Evolutionary conservation across 2,797 vertebrate genomes (phyloP).

Genomic region (Crocodylus rhombifer): DNA sequence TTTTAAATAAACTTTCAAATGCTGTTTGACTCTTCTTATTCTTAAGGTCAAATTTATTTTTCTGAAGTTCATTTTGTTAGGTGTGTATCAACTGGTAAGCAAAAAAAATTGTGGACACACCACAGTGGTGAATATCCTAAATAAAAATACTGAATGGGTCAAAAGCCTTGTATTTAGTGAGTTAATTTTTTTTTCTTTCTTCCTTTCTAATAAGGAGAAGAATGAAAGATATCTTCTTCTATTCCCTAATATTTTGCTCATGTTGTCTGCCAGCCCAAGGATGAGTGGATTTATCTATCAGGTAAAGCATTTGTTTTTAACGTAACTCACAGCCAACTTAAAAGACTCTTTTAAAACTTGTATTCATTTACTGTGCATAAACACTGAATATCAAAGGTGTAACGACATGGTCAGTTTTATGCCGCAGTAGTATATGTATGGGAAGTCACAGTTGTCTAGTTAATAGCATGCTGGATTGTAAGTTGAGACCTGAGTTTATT

Average conservation of each 20-base stretch:
- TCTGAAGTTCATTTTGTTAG: not conserved
- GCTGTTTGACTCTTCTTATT: not conserved
- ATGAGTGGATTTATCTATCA: conserved; percentile 99
- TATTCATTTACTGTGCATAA: not conserved
- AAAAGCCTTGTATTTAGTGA: conserved; percentile 31
- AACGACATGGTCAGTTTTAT: too few relatives aligned
- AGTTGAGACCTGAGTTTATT: not conserved
- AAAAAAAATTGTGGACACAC: not conserved
- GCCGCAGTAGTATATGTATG: not conserved
- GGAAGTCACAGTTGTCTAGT: not conserved
- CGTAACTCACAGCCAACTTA: not conserved
- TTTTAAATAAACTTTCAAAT: not conserved
- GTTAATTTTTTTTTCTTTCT: not conserved
- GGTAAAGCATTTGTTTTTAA: conserved; percentile 79
- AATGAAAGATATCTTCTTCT: conserved; percentile 97
- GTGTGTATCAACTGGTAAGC: not conserved
- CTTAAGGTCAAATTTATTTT: not conserved
- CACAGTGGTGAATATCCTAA: not conserved
- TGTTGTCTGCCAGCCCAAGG: conserved; percentile 96
- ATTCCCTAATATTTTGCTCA: conserved; percentile 94
- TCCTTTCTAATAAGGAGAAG: conserved; percentile 89
- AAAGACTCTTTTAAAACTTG: not conserved
- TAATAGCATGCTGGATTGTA: not conserved
- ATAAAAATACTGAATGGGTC: not conserved
- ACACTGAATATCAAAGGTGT: too few relatives aligned